Base-by-base conservation (phyloP, 2,888 invertebrate genomes). In the Oscheius sp. region DNA sequence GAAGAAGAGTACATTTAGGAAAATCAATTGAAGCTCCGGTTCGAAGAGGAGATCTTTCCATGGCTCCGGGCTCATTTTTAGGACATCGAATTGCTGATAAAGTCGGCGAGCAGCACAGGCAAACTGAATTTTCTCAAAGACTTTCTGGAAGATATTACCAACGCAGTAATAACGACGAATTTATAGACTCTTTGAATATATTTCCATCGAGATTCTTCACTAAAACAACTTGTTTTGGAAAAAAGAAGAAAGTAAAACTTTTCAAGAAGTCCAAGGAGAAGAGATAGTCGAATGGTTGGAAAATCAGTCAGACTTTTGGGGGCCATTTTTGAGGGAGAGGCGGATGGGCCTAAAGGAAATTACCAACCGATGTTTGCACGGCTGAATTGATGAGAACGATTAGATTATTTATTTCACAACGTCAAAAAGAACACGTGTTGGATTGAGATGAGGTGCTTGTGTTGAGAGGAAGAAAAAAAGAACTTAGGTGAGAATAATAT, bases 401-500 rank as follows among this genome's bases (percentile, higher is more conserved):
- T n/a, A 42, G 42, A n/a, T 42, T 42, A 42, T 42, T 42, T n/a
- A n/a, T n/a, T n/a, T n/a, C 48, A 48, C 48, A 48, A 48, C 48
- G 15, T 12, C 12, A 12, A 37, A 29, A 53, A 8, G 12, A 34
- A 55, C 55, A 34, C 55, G 55, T 55, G 55, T 34, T 23, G n/a
- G 34, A 20, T 15, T 48, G 48, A 34, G 37, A 55, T 55, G 55
- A 55, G 55, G 33, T 12, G 48, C 48, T 48, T 25, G 23, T 58
- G 20, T 57, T 20, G 37, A 8, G 23, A 23, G 31, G 31, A 20
- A 6, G 8, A 5, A 17, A 15, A 45, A 25, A n/a, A n/a, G n/a
- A n/a, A n/a, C n/a, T 69, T 69, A 79, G 34, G 78, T 80, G 67
- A 80, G 72, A 20, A 73, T 72, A 39, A 80, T 72, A 55, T 81